Percentiles rank a stretch among this genome's conserved stretches.
These are phyloP conservation scores for Pachyrhynchus sulphureomaculatus DNA, from an alignment of 1,140 invertebrate species.

Conservation along the genomic window DNA sequence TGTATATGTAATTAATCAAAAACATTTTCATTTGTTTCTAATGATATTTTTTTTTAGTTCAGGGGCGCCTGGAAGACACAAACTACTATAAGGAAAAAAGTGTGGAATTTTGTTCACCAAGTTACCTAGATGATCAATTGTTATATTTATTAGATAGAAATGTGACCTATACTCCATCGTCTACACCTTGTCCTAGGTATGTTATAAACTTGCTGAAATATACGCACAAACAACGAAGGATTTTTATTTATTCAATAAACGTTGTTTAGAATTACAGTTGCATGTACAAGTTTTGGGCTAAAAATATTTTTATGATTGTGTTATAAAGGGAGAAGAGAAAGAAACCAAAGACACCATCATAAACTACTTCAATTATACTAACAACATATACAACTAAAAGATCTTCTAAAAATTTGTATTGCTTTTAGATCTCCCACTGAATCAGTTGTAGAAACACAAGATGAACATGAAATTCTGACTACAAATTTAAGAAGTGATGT, in stretches of 20 bases:
- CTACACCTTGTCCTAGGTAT: constrained; percentile 27
- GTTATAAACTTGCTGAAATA: neutral
- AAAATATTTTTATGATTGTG: too few species aligned
- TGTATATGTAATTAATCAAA: too few species aligned
- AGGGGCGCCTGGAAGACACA: constrained; percentile 31
- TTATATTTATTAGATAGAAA: constrained; percentile 29
- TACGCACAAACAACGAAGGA: neutral
- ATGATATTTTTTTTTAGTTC: constrained; percentile 32
- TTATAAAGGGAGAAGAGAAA: too few species aligned
- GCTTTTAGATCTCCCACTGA: constrained; percentile 23
- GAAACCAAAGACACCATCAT: too few species aligned
- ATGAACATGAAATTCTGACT: constrained; percentile 1
- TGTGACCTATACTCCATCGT: constrained; percentile 10
- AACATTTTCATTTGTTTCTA: too few species aligned
- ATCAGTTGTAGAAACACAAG: neutral
- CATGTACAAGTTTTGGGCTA: too few species aligned
- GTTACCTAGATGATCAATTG: constrained; percentile 21
- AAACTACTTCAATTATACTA: too few species aligned
- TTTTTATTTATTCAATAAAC: too few species aligned
- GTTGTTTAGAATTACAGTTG: too few species aligned
- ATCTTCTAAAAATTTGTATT: too few species aligned
- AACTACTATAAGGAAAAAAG: constrained; percentile 27
- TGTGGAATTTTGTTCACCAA: constrained; percentile 16
- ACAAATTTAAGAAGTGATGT: constrained; percentile 16
- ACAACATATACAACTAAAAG: too few species aligned